Base-by-base conservation (phyloP, 2,888 invertebrate species). In the Bombyx huttoni region DNA sequence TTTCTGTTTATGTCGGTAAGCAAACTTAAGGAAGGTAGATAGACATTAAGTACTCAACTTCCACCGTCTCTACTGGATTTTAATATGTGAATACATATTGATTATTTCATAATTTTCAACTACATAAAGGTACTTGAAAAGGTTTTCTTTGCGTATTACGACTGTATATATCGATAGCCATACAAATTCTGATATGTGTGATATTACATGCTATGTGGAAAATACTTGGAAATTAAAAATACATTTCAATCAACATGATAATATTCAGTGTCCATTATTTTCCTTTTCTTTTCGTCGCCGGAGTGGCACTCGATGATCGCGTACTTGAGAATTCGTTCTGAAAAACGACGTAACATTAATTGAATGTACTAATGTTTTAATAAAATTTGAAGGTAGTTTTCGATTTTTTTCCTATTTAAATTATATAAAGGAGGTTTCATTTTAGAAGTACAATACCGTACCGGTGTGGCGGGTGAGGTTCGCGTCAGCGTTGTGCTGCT, bases 201-300 rank as follows among this genome's bases (percentile, higher is more conserved):
- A 85, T 87, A 86, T 83, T 84, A 86, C 78, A 81, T 78, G 74
- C 79, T 86, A 85, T 81, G 76, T 83, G 84, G 83, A 82, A 72
- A 79, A 74, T 77, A 73, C 70, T 78, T 78, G 78, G 76, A 79
- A 70, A 73, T 76, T 75, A 80, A 78, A 81, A 84, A 85, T 84
- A 83, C 76, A 84, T 73, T 77, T 75, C 72, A 77, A 73, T 78
- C 70, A 81, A 80, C 73, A 73, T 73, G 81, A 77, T 74, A 68
- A 71, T 63, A 67, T 70, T 68, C 68, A 71, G 69, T 76, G 72
- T 78, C 70, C 72, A 70, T 86, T 84, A 89, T 88, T 89, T 89
- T 63, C 87, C 88, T 80, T 89, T 89, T 76, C 89, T 86, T 65
- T 86, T 87, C 53, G 80, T 68, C 54, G 82, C 88, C 55, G 89